phyloP scores from a whole-genome alignment of 2,113 vertebrate genomes.

The Rhabdomys dilectus region DNA sequence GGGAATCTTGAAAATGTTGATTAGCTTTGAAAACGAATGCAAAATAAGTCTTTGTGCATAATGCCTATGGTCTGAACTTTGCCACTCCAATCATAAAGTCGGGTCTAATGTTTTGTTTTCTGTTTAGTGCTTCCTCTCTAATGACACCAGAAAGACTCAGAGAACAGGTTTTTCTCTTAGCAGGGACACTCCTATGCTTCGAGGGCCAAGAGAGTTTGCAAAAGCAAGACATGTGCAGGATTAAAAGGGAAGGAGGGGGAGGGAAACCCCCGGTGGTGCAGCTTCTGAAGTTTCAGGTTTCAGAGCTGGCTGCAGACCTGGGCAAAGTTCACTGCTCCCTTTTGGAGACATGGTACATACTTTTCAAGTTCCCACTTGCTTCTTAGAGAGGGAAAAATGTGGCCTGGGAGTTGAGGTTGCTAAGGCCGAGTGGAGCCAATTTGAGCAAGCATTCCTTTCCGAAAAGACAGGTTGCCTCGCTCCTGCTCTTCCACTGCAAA shows the following conservation, averaged over 20 bases:
- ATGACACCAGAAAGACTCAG: neutral
- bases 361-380: slow-evolving; percentile 83
- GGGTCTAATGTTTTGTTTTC: neutral
- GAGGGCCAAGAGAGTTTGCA: neutral
- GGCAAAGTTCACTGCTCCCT: slow-evolving; percentile 81
- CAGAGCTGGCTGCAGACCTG: slow-evolving; percentile 77
- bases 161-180: slow-evolving; percentile 10
- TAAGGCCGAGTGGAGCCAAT: slow-evolving; percentile 64
- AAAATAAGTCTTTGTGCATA: neutral
- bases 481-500: slow-evolving; percentile 60
- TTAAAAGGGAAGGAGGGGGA: neutral
- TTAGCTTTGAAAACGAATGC: neutral
- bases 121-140: neutral
- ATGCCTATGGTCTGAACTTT: neutral
- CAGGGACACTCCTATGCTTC: neutral
- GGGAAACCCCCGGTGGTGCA: neutral
- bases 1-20: neutral
- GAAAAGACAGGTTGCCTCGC: slow-evolving; percentile 14
- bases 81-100: neutral
- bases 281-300: slow-evolving; percentile 71
- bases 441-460: slow-evolving; percentile 70
- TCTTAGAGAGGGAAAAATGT: slow-evolving; percentile 78
- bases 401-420: slow-evolving; percentile 77
- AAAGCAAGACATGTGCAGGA: neutral
- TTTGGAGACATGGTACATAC: slow-evolving; percentile 72